phyloP scores from a whole-genome alignment of 2,888 invertebrate species.

The Colletes collaris region DNA sequence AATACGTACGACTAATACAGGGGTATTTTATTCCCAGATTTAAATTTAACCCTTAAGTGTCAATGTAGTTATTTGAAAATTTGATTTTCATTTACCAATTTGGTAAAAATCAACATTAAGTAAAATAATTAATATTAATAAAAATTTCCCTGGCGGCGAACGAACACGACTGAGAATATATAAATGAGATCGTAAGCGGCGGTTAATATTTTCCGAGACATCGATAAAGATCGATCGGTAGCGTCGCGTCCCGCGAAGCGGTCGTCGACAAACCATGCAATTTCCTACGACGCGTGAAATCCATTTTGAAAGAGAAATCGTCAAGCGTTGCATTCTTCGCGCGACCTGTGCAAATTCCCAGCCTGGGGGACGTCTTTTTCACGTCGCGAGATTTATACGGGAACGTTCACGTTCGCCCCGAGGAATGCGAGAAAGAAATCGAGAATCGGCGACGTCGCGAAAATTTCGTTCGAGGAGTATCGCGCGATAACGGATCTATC shows the following conservation, averaged over 20 bases:
- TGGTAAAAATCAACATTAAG: no score
- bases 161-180: background rate
- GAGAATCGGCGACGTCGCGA: background rate
- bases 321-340: conserved; percentile 20
- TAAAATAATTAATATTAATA: no score
- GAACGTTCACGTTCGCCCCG: background rate
- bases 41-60: no score
- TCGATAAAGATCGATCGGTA: conserved; percentile 44
- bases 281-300: conserved; percentile 46
- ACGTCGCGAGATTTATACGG: conserved; percentile 26
- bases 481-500: background rate
- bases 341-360: conserved; percentile 7
- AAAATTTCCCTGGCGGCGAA: no score
- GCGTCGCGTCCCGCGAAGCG: background rate
- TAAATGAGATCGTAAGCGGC: conserved; percentile 4
- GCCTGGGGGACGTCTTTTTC: background rate
- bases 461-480: background rate
- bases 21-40: no score
- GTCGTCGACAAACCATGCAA: conserved; percentile 39
- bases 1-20: no score
- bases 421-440: background rate
- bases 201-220: conserved; percentile 12
- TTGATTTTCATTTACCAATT: no score
- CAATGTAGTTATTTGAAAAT: no score
- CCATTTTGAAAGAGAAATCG: conserved; percentile 30